Evolutionary conservation across 2,888 invertebrate species (phyloP), one percentile per base, ranked within the genome.

Genomic region (Eubasilissa splendida): DNA sequence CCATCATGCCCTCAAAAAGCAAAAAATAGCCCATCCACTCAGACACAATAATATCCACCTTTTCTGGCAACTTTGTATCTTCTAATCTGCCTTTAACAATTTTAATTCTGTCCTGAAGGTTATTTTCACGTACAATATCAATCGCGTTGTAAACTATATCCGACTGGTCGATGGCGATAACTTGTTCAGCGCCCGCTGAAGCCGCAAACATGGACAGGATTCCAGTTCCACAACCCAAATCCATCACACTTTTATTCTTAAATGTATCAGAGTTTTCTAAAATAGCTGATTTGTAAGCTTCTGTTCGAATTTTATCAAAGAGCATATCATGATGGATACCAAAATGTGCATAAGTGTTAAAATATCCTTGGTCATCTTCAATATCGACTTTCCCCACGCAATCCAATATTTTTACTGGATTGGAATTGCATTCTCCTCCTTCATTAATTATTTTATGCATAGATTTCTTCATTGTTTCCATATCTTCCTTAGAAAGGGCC

Each of bases 1-100:
- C 98, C 81, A 99, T 87, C 99, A 99, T 99, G 66, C 97, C 98
- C 90, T 99, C 99, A 88, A 97, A 99, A 2, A 99, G 89, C 60
- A 99, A 90, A 87, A 99, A 98, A 87, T 99, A 99, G 0, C 99
- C 99, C 99, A 99, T 99, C 98, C 98, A 99, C 88, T 99, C 99
- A 0, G 98, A 98, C 3, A 99, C 94, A 84, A 99, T 96, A 5
- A 98, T 93, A 87, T 99, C 98, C 58, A 96, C 95, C 88, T 95
- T 94, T 78, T 94, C 93, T 0, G 95, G 95, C 71, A 97, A 87
- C 76, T 92, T 90, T 4, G 95, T 94, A 84, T 97, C 95, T 88
- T 99, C 99, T 42, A 99, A 88, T 85, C 95, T 92, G 0, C 97
- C 97, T 89, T 96, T 97, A 0, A 97, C 90, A 77, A 97, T 91